Evolutionary conservation across 2,888 invertebrate genomes (phyloP).

Genomic region (Melanostoma scalare): DNA sequence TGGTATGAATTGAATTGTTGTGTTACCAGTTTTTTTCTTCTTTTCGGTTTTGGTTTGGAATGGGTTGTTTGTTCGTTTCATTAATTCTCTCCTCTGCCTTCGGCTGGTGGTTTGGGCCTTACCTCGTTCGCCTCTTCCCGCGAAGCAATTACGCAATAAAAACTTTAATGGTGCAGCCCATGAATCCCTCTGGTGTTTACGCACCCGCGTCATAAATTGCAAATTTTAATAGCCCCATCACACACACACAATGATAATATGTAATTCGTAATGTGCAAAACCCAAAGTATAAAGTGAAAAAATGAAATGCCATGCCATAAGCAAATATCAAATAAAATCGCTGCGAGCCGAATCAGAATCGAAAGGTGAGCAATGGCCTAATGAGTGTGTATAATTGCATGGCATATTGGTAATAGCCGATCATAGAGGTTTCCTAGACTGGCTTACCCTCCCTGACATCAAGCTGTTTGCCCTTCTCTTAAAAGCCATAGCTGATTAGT

Average conservation of each 20-base stretch:
- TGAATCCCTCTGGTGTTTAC: constrained; percentile 33
- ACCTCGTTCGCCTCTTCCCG: neutral
- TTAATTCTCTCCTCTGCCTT: constrained; percentile 19
- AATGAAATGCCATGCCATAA: constrained; percentile 40
- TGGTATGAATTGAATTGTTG: constrained; percentile 46
- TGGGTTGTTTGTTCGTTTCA: constrained; percentile 3
- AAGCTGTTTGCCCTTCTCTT: neutral
- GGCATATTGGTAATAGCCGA: constrained; percentile 19
- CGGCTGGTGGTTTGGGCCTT: constrained; percentile 2
- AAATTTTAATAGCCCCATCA: neutral
- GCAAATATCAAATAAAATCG: constrained; percentile 45
- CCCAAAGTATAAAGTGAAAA: constrained; percentile 2
- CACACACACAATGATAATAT: neutral
- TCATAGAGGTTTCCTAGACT: neutral
- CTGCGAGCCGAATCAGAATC: constrained; percentile 28
- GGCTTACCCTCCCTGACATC: neutral
- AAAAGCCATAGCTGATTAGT: neutral
- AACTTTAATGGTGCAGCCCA: constrained; percentile 19
- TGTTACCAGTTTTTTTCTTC: constrained; percentile 59
- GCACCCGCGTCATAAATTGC: constrained; percentile 48
- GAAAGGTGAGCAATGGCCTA: constrained; percentile 59
- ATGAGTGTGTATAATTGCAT: constrained; percentile 56
- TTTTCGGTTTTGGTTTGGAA: no score
- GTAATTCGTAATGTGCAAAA: neutral
- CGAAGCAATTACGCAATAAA: constrained; percentile 41